Conservation (phyloP, 2,797 vertebrate genomes). For the Crocodylus rhombifer region DNA sequence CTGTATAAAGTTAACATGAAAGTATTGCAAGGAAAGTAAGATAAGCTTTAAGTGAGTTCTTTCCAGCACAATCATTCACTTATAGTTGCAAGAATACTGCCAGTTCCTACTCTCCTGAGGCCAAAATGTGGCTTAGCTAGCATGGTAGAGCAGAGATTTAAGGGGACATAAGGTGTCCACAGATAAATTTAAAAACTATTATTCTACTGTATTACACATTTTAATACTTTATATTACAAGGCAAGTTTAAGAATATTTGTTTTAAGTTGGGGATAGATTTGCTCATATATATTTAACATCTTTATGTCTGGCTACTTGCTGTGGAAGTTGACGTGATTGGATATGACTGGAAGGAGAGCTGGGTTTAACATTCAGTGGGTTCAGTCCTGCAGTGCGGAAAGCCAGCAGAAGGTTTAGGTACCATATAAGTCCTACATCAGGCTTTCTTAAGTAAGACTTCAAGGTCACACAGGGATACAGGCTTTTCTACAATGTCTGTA, state of each 20-base stretch:
- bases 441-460: neutral
- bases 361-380: neutral
- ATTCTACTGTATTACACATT: neutral
- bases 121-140: neutral
- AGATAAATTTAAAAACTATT: neutral
- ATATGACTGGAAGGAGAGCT: neutral
- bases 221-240: neutral
- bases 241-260: neutral
- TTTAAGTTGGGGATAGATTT: neutral
- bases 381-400: neutral
- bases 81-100: slow-evolving; percentile 13
- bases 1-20: neutral
- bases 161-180: neutral
- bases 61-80: neutral
- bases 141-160: neutral
- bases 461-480: neutral
- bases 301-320: neutral
- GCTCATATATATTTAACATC: neutral
- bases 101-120: neutral
- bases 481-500: neutral
- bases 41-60: neutral
- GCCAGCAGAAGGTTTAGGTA: neutral
- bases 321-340: neutral
- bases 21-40: neutral
- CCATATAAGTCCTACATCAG: neutral